Base-by-base conservation (phyloP, 2,888 invertebrate species). In the Dolichomitus sp. region DNA sequence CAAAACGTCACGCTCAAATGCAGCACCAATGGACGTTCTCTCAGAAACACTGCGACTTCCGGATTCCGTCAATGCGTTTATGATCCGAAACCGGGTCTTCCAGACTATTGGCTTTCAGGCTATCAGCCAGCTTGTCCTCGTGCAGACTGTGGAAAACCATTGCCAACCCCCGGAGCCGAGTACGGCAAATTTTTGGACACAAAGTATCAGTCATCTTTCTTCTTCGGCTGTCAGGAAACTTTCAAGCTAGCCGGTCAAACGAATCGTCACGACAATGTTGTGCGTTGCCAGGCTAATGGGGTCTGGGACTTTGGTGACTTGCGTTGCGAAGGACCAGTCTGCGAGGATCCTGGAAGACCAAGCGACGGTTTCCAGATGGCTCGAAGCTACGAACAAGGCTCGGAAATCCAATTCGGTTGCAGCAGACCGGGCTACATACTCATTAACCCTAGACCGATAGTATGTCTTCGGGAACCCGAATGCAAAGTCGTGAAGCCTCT, bases 301-400 rank as follows among this genome's bases (percentile, higher is more conserved):
- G 97, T 97, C 83, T 99, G 99, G 99, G 99, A 99, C 94, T 99
- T 99, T 92, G 99, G 99, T 37, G 98, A 98, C 92, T 95, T 99
- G 68, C 95, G 98, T 73, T 99, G 99, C 91, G 99, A 99, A 95
- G 99, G 99, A 23, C 99, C 99, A 3, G 99, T 99, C 1, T 99
- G 99, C 93, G 97, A 98, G 93, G 99, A 99, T 94, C 99, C 99
- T 0, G 98, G 99, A 0, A 96, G 98, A 89, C 99, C 99, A 0
- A 97, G 98, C 81, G 99, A 99, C 94, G 99, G 99, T 27, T 95
- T 95, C 85, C 99, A 99, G 94, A 94, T 97, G 50, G 96, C 99
- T 0, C 95, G 96, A 90, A 97, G 97, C 89, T 97, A 97, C 88
- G 97, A 97, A 91, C 97, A 98, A 94, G 96, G 98, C 19, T 98